A percentile compares a stretch with the other conserved stretches of the same genome.
phyloP scores from a whole-genome alignment of 2,888 invertebrate genomes.

The Neoitamus cyanurus region DNA sequence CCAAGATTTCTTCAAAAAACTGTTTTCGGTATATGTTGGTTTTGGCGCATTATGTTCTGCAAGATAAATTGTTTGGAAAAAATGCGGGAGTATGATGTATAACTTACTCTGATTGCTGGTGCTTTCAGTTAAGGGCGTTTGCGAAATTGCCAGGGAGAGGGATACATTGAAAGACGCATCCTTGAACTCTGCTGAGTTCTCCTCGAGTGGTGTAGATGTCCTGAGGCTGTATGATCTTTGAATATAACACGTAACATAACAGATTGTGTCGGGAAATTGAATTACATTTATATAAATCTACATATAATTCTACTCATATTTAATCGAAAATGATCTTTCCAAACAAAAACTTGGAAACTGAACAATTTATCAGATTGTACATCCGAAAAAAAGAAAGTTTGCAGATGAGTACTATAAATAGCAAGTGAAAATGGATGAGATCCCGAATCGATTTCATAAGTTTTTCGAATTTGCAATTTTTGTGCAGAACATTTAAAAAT shows the following conservation, averaged over 20 bases:
- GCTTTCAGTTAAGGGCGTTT: slow-evolving; percentile 54
- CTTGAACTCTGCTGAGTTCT: slow-evolving; percentile 63
- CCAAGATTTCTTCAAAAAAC: slow-evolving; percentile 63
- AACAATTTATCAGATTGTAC: no score
- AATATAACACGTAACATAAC: slow-evolving; percentile 25
- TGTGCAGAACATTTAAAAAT: no score
- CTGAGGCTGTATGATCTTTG: slow-evolving; percentile 52
- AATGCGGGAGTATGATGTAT: neutral
- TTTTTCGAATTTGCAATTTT: no score
- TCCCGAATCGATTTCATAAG: no score
- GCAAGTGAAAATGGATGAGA: no score
- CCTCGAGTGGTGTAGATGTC: slow-evolving; percentile 61
- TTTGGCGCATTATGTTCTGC: slow-evolving; percentile 53
- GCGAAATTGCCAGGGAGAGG: slow-evolving; percentile 62
- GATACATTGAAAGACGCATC: slow-evolving; percentile 65
- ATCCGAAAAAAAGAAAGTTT: no score
- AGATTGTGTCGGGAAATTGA: no score
- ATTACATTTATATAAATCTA: no score
- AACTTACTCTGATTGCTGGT: slow-evolving; percentile 50
- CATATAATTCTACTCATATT: no score
- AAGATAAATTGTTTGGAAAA: neutral
- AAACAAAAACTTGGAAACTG: no score
- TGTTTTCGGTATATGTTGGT: slow-evolving; percentile 61
- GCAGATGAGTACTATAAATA: no score
- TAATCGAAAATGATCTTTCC: no score